Percentiles rank a stretch among this genome's conserved stretches.
Evolutionary conservation across 2,797 vertebrate species (phyloP).

Genomic region (Amblyraja radiata): DNA sequence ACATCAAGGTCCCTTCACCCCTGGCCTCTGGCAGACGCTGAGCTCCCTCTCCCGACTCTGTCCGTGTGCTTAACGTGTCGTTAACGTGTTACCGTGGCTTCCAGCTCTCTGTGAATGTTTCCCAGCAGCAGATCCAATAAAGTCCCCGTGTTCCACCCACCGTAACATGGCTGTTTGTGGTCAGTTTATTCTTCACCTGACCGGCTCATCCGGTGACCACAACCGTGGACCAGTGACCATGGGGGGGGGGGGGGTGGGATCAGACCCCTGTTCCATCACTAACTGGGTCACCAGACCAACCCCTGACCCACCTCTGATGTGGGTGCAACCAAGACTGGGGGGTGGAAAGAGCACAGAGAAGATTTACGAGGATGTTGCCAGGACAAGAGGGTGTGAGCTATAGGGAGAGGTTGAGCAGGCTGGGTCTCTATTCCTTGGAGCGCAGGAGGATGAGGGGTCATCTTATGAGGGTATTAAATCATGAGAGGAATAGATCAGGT

Average conservation of each 20-base stretch:
- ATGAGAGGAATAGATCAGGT: too few species aligned
- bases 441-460: too few species aligned
- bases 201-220: too few species aligned
- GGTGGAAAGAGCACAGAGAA: too few species aligned
- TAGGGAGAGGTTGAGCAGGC: too few species aligned
- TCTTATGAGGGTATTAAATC: too few species aligned
- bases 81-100: not conserved
- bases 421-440: too few species aligned
- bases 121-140: not conserved
- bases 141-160: not conserved
- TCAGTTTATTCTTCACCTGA: not conserved
- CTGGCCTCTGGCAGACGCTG: constrained; percentile 51
- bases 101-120: not conserved
- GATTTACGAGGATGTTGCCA: too few species aligned
- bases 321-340: not conserved
- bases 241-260: not conserved
- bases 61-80: not conserved
- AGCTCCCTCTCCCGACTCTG: not conserved
- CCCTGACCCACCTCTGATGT: not conserved
- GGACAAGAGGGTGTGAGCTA: too few species aligned
- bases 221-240: too few species aligned
- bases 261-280: not conserved
- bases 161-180: not conserved
- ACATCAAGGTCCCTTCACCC: constrained; percentile 83
- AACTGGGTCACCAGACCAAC: not conserved